Evolutionary conservation across 2,888 invertebrate genomes (phyloP).

Genomic region (Trissolcus brochymenae): DNA sequence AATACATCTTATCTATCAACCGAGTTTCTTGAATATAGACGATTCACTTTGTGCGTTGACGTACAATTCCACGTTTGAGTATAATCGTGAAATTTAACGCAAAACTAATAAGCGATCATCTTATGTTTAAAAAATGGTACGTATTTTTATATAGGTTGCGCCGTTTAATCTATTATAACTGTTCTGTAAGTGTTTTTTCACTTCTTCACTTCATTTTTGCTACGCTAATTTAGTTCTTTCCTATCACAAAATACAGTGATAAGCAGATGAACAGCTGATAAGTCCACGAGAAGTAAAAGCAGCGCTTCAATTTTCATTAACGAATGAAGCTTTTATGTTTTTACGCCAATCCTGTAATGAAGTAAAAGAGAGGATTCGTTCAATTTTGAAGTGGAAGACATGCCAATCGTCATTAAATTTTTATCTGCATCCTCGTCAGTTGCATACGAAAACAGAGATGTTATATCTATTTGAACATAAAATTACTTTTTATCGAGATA

Average conservation of each 20-base stretch:
- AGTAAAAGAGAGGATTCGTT: background rate
- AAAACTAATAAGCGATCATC: slow-evolving; percentile 46
- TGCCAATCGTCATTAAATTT: slow-evolving; percentile 4
- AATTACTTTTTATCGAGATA: background rate
- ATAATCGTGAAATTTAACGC: slow-evolving; percentile 27
- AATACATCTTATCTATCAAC: slow-evolving; percentile 16
- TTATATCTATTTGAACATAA: no score
- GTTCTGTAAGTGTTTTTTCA: slow-evolving; percentile 39
- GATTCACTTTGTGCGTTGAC: slow-evolving; percentile 17
- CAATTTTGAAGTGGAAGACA: slow-evolving; percentile 3
- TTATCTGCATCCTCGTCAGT: background rate
- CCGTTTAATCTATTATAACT: slow-evolving; percentile 48
- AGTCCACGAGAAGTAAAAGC: slow-evolving; percentile 8
- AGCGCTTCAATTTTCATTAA: slow-evolving; percentile 41
- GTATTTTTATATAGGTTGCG: slow-evolving; percentile 21
- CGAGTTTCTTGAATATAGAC: background rate
- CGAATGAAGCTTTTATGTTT: slow-evolving; percentile 21
- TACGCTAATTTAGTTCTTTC: slow-evolving; percentile 46
- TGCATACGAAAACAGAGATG: background rate
- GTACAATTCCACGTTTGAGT: slow-evolving; percentile 8
- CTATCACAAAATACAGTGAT: slow-evolving; percentile 45
- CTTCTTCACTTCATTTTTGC: slow-evolving; percentile 49
- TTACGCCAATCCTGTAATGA: slow-evolving; percentile 2
- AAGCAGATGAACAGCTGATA: no score
- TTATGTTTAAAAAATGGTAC: slow-evolving; percentile 44